Evolutionary conservation across 2,888 invertebrate species (phyloP).

Genomic region (Oeneis ivallda): DNA sequence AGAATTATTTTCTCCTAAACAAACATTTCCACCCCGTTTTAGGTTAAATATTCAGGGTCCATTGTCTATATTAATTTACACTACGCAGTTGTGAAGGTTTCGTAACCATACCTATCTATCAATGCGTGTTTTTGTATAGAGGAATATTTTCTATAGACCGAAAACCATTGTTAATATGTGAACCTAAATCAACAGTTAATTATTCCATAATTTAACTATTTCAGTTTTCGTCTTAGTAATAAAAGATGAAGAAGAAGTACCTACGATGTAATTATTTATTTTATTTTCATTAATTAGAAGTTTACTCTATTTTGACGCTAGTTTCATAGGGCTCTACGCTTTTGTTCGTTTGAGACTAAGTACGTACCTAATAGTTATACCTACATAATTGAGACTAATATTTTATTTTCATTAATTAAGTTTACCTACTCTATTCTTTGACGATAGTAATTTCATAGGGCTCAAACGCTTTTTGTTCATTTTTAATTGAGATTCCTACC

Average conservation of each 20-base stretch:
- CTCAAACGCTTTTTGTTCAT: no score
- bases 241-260: no score
- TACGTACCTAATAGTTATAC: no score
- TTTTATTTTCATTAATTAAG: no score
- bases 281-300: not conserved
- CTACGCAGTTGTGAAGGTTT: not conserved
- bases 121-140: not conserved
- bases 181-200: slow-evolving; percentile 10
- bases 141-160: not conserved
- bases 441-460: no score
- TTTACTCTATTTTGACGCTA: no score
- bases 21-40: not conserved
- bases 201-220: no score
- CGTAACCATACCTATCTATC: not conserved
- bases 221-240: not conserved
- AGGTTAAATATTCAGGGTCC: not conserved
- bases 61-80: not conserved
- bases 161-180: not conserved
- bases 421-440: no score
- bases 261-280: not conserved
- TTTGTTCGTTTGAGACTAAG: no score
- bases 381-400: no score
- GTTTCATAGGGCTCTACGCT: no score
- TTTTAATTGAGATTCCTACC: no score
- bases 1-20: not conserved